Evolutionary conservation across 2,797 vertebrate species (phyloP).

Genomic region (Prionace glauca): DNA sequence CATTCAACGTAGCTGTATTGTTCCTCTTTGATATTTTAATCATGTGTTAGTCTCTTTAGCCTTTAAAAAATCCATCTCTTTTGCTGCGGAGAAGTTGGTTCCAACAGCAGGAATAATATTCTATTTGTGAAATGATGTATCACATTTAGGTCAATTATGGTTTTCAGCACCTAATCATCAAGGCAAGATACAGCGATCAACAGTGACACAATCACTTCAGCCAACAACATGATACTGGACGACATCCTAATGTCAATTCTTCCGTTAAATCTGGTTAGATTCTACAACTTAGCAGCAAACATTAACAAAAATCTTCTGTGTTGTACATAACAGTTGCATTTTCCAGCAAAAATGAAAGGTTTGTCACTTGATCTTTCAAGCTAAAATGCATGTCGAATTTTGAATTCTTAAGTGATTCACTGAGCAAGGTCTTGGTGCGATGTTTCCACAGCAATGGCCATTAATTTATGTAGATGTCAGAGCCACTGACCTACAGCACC

Average conservation of each 20-base stretch:
- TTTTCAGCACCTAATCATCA: not conserved
- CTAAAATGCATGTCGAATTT: not conserved
- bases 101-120: not conserved
- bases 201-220: conserved; percentile 22
- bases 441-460: not conserved
- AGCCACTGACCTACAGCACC: not conserved
- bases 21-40: not conserved
- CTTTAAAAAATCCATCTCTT: conserved; percentile 12
- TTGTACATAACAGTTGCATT: not conserved
- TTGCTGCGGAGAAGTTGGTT: not conserved
- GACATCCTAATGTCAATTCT: too few relatives aligned
- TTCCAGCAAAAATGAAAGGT: not conserved
- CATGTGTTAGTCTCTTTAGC: not conserved
- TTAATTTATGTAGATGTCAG: not conserved
- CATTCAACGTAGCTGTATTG: not conserved
- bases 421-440: not conserved
- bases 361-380: not conserved
- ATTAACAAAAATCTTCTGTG: not conserved
- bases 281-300: conserved; percentile 5
- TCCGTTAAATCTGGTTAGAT: not conserved
- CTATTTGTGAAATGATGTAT: not conserved
- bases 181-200: not conserved
- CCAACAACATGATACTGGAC: not conserved
- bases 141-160: conserved; percentile 13
- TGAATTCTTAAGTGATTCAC: conserved; percentile 1